Evolutionary conservation across 2,797 vertebrate species (phyloP).

Genomic region (Malacoctenus gilli): DNA sequence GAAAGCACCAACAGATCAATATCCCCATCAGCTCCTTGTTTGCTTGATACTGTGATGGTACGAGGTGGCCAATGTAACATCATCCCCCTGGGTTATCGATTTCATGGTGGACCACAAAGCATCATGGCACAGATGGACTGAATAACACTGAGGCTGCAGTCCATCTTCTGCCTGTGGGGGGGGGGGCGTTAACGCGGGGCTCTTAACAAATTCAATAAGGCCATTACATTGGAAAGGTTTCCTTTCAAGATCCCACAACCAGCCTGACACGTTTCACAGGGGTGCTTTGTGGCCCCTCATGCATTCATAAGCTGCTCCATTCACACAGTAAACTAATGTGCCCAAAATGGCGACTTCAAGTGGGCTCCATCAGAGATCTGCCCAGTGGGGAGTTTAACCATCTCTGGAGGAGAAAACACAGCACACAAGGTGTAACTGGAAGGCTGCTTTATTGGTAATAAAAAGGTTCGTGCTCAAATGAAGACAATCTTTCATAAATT

Average conservation of each 20-base stretch:
- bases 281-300: conserved; percentile 49
- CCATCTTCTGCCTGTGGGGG: conserved; percentile 51
- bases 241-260: conserved; percentile 56
- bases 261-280: conserved; percentile 64
- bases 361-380: conserved; percentile 19
- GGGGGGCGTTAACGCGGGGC: conserved; percentile 61
- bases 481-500: conserved; percentile 89
- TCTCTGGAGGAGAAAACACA: conserved; percentile 23
- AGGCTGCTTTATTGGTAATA: conserved; percentile 91
- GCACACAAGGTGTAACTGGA: conserved; percentile 80
- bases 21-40: conserved; percentile 1
- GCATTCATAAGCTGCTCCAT: conserved; percentile 27
- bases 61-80: conserved; percentile 38
- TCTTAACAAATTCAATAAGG: conserved; percentile 77
- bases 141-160: conserved; percentile 44
- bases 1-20: conserved; percentile 29
- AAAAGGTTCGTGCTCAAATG: conserved; percentile 90
- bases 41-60: conserved; percentile 13
- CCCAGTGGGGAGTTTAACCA: neutral
- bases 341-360: conserved; percentile 56
- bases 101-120: conserved; percentile 50
- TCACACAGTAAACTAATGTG: conserved; percentile 47
- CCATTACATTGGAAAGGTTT: conserved; percentile 70
- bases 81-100: conserved; percentile 46
- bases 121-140: conserved; percentile 49